A percentile compares a stretch with the other conserved stretches of the same genome.
phyloP scores from a whole-genome alignment of 2,888 invertebrate genomes.

The Hecatera dysodea region DNA sequence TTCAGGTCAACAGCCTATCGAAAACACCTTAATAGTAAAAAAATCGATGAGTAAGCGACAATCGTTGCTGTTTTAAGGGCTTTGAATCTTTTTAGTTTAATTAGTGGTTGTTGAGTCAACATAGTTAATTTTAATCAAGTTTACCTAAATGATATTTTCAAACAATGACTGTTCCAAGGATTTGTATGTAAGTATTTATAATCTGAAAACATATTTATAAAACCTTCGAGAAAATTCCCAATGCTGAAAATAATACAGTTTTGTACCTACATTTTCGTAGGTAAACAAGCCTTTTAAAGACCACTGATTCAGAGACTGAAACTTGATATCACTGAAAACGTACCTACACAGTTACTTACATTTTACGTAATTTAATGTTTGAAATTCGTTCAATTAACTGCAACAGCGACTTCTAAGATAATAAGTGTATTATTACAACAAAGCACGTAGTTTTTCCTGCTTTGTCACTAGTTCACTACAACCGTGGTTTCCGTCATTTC shows the following conservation, averaged over 20 bases:
- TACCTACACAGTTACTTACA: too few species aligned
- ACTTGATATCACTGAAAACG: background rate
- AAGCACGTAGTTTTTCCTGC: constrained; percentile 57
- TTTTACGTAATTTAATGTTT: background rate
- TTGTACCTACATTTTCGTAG: background rate
- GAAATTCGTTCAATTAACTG: constrained; percentile 24
- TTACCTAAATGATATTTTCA: constrained; percentile 1
- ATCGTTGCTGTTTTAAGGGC: constrained; percentile 26
- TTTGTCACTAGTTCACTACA: constrained; percentile 43
- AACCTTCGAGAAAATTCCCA: constrained; percentile 32
- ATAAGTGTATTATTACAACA: constrained; percentile 51
- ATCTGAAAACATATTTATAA: constrained; percentile 15
- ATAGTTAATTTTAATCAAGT: constrained; percentile 16
- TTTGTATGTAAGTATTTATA: constrained; percentile 26
- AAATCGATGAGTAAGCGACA: constrained; percentile 37
- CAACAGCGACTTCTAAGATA: constrained; percentile 30
- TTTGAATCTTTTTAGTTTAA: too few species aligned
- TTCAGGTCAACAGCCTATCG: background rate
- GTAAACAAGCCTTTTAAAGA: background rate
- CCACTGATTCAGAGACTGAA: background rate
- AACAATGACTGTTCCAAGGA: constrained; percentile 20
- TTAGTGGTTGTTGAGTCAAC: constrained; percentile 14
- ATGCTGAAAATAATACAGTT: constrained; percentile 16
- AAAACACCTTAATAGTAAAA: constrained; percentile 10
- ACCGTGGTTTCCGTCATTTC: constrained; percentile 53